Conservation (phyloP, 2,113 vertebrate genomes). For the Ahaetulla prasina region DNA sequence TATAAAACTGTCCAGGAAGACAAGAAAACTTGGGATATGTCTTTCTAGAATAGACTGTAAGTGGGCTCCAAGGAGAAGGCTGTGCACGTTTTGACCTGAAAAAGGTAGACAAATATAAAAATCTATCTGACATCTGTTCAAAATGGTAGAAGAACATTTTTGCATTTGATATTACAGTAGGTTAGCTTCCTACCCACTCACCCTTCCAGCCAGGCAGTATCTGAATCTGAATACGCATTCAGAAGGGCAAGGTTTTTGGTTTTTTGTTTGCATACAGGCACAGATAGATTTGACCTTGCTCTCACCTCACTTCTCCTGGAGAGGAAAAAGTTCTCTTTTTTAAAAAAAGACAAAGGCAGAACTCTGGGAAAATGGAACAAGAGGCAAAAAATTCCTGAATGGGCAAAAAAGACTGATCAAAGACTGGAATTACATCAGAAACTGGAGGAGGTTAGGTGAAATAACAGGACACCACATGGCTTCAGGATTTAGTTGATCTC, state of each 20-base stretch:
- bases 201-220: background rate
- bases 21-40: background rate
- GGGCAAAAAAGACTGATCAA: background rate
- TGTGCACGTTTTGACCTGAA: background rate
- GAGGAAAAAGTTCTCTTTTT: background rate
- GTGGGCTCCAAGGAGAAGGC: background rate
- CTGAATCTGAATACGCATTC: background rate
- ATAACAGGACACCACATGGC: background rate
- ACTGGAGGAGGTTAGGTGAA: background rate
- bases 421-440: background rate
- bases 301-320: background rate
- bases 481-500: background rate
- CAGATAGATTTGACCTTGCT: background rate
- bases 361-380: background rate
- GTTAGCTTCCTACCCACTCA: background rate
- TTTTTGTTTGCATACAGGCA: background rate
- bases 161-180: background rate
- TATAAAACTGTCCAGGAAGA: background rate
- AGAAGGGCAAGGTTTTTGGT: background rate
- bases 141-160: background rate
- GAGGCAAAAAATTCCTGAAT: background rate
- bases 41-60: background rate
- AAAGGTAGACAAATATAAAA: background rate
- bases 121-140: background rate
- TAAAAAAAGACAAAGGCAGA: background rate